Base-by-base conservation (phyloP, 2,888 invertebrate genomes). In the Drosophila picticornis region DNA sequence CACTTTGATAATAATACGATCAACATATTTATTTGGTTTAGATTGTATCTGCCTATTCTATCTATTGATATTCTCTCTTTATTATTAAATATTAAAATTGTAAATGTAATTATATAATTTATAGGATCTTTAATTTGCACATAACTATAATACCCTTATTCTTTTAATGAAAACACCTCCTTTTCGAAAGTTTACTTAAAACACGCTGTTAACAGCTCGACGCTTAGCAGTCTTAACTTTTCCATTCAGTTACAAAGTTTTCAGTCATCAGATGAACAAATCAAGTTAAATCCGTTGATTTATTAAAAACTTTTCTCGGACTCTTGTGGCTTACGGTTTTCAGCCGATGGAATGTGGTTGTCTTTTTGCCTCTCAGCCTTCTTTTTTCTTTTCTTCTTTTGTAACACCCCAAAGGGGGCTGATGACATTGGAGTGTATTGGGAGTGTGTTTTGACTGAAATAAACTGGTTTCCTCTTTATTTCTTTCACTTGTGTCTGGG, bases 271-370 rank as follows among this genome's bases (percentile, higher is more conserved):
- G 66, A 55, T 46, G 27, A 56, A 29, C 38, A 56, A 38, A 50
- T 48, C 34, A 68, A 50, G 59, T 77, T 64, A 84, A 84, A 83
- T 86, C 79, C 63, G 76, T 75, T 86, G 86, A 84, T 84, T 86
- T 83, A 85, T 86, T 68, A 79, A 63, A 79, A 79, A 56, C 72
- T 79, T 75, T 61, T 46, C 46, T 63, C n/a, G 38, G 58, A 68
- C 70, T 50, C 56, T 60, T 60, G 58, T 43, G 46, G 57, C 57
- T 55, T 64, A 58, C 57, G 43, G 46, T 34, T 65, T 60, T 46
- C 69, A 60, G 56, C 57, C 59, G 46, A 38, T 77, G 80, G 80
- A 75, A 75, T 80, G 80, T 66, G 80, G 69, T 60, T 72, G 69
- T 51, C 43, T 65, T 67, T 55, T 52, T 25, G 46, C 25, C 46